These are phyloP conservation scores for Bufo gargarizans DNA, from an alignment of 2,113 vertebrate species.

Conservation along the genomic window DNA sequence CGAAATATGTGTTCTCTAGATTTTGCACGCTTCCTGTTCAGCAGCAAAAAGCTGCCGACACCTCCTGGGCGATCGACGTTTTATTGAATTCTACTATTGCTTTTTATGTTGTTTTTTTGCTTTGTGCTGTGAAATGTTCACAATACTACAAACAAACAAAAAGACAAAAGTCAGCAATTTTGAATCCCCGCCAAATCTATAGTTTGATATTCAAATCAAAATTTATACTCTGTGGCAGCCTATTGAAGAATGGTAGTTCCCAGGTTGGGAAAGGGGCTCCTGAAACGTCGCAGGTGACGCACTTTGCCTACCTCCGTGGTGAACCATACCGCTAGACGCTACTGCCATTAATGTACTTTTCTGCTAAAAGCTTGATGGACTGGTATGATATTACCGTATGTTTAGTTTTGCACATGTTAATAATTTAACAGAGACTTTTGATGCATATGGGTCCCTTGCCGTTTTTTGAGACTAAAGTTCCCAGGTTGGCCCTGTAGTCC, in stretches of 20 bases:
- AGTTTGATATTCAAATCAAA: background rate
- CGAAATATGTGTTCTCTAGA: conserved; percentile 27
- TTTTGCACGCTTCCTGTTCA: conserved; percentile 30
- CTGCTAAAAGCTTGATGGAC: no score
- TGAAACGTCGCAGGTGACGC: no score
- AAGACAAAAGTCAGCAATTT: background rate
- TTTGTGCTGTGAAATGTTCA: background rate
- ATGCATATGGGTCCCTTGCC: no score
- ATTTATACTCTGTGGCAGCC: background rate
- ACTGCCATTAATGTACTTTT: no score
- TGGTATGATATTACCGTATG: no score
- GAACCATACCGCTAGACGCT: no score
- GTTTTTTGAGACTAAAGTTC: no score
- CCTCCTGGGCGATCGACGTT: background rate
- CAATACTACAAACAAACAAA: background rate
- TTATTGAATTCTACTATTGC: background rate
- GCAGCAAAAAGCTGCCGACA: conserved; percentile 5
- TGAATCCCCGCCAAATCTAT: no score
- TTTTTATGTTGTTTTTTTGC: background rate
- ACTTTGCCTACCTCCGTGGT: no score
- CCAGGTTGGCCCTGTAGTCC: no score
- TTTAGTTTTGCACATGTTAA: no score
- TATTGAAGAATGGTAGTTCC: background rate
- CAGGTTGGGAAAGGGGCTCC: background rate
- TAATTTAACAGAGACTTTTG: no score